Conservation (phyloP, 1,140 invertebrate species). For the Stegodyphus dumicola region DNA sequence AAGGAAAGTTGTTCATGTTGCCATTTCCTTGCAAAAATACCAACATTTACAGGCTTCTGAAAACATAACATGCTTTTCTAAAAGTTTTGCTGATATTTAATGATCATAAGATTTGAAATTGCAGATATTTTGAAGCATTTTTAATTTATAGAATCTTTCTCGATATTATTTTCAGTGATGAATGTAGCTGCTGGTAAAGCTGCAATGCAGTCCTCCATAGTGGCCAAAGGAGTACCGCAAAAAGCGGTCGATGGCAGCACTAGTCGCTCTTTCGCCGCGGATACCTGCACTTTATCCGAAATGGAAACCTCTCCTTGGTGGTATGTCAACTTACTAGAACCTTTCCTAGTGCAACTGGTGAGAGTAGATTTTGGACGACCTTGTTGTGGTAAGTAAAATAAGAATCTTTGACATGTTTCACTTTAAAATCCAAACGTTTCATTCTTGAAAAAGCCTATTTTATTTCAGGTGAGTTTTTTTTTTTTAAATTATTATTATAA, state of each 20-base stretch:
- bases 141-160: neutral
- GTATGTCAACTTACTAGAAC: conserved; percentile 94
- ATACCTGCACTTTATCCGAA: conserved; percentile 86
- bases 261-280: conserved; percentile 80
- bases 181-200: conserved; percentile 96
- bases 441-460: no score
- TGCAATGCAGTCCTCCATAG: conserved; percentile 88
- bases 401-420: neutral
- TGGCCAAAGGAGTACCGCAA: conserved; percentile 86
- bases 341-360: conserved; percentile 92
- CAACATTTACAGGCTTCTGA: no score
- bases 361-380: conserved; percentile 90
- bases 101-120: neutral
- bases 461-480: no score
- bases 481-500: no score
- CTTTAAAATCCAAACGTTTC: neutral
- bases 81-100: no score
- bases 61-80: no score
- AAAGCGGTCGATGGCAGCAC: conserved; percentile 92
- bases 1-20: no score
- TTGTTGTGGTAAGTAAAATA: conserved; percentile 80
- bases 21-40: no score
- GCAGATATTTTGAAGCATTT: neutral
- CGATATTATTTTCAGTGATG: conserved; percentile 76
- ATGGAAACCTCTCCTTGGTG: conserved; percentile 87